phyloP scores from a whole-genome alignment of 2,113 vertebrate species.

The Chloebia gouldiae region DNA sequence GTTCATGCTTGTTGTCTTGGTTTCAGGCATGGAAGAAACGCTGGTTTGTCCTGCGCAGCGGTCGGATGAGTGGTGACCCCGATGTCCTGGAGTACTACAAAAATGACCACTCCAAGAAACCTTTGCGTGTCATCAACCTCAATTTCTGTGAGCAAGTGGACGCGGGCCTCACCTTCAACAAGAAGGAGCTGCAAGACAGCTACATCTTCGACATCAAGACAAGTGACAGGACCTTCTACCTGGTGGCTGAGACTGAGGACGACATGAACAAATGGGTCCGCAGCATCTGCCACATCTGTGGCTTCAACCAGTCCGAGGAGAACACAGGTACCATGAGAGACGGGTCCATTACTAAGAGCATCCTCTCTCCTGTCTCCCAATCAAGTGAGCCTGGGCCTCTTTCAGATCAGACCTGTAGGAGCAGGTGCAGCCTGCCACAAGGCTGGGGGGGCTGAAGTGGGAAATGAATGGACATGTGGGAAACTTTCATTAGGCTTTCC shows the following conservation, averaged over 20 bases:
- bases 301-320: conserved; percentile 97
- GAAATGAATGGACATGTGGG: neutral
- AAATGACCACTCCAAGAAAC: conserved; percentile 96
- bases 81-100: conserved; percentile 99
- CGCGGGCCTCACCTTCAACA: conserved; percentile 93
- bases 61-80: conserved; percentile 96
- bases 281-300: conserved; percentile 97
- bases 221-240: conserved; percentile 94
- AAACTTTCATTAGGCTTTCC: neutral
- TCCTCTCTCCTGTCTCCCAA: neutral
- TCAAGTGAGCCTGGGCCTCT: accelerated
- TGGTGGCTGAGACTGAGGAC: conserved; percentile 95
- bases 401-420: neutral
- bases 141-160: conserved; percentile 98
- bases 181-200: conserved; percentile 97
- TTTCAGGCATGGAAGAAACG: conserved; percentile 97
- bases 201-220: conserved; percentile 99
- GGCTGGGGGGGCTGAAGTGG: neutral
- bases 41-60: conserved; percentile 96
- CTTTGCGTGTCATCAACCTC: conserved; percentile 93
- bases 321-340: conserved; percentile 79
- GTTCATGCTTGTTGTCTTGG: neutral
- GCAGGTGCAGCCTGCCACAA: neutral
- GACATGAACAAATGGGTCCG: conserved; percentile 99
- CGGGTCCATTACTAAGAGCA: neutral